phyloP scores from a whole-genome alignment of 64 coral and sea anemone genomes.

The Stichodactyla helianthus region DNA sequence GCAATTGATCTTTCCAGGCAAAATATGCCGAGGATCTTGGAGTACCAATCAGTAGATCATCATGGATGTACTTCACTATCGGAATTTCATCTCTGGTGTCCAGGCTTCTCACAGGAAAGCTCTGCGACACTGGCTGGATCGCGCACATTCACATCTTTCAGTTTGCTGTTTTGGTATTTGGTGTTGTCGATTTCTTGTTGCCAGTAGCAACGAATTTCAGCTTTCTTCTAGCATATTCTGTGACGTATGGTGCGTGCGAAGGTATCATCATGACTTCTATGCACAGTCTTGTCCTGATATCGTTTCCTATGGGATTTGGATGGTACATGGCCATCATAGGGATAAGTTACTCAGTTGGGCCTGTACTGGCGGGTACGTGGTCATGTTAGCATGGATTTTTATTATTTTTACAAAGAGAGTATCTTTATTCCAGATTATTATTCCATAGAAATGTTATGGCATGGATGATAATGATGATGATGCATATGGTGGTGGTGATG shows the following conservation, averaged over 20 bases:
- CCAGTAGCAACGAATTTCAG: background rate
- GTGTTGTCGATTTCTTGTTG: background rate
- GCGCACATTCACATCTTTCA: background rate
- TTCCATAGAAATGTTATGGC: too few relatives aligned
- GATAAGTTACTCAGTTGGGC: background rate
- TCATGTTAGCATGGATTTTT: background rate
- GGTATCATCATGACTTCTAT: background rate
- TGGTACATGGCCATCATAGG: background rate
- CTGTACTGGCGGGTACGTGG: constrained; percentile 2
- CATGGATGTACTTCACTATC: constrained; percentile 21
- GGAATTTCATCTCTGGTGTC: background rate
- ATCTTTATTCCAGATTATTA: too few relatives aligned
- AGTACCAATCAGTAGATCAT: background rate
- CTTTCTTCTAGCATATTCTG: background rate
- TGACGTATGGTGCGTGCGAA: background rate
- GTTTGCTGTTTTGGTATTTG: background rate
- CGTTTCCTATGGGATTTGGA: constrained; percentile 1
- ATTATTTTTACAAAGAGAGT: too few relatives aligned
- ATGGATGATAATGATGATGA: too few relatives aligned
- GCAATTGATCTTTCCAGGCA: background rate
- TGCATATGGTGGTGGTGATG: too few relatives aligned
- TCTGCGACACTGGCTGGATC: constrained; percentile 4
- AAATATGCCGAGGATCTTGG: constrained; percentile 10
- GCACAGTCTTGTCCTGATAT: background rate
- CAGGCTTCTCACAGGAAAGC: constrained; percentile 4